Base-by-base conservation (phyloP, 2,888 invertebrate species). In the Ectobius pallidus region DNA sequence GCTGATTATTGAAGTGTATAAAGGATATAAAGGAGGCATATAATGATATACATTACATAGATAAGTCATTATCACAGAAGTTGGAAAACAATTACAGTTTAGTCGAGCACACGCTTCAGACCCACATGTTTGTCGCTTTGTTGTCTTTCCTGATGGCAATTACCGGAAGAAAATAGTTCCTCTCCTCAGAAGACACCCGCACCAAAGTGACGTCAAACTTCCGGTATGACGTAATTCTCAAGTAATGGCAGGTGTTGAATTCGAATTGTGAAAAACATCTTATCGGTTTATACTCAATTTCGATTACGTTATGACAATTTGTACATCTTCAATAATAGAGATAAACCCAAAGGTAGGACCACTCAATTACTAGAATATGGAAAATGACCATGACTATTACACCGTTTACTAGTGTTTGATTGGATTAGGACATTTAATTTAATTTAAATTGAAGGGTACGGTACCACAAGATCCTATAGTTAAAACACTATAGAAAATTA, bases 191-290 rank as follows among this genome's bases (percentile, higher is more conserved):
- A 58, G 30, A 58, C 58, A 2, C 58, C 30, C 30, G 32, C 58
- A 30, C 32, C 55, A 27, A 7, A 11, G 55, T 55, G 55, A 55
- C 55, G 55, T 55, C 27, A 58, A 3, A n/a, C n/a, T 58, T 58
- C 58, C 58, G 58, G 58, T n/a, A 30, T 30, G 58, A 58, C 30
- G 58, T 58, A 30, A 58, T n/a, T n/a, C 30, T n/a, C 14, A n/a
- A 25, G 52, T 52, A 14, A 25, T 25, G 58, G 58, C 58, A 58
- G 58, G 58, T 58, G 58, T 30, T 30, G 27, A n/a, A 1, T 25
- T 58, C 16, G 25, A 55, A 55, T 27, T 11, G 27, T 7, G 25
- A 1, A 34, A 6, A 34, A 34, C n/a, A n/a, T n/a, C n/a, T n/a
- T n/a, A n/a, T n/a, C n/a, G n/a, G n/a, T n/a, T n/a, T n/a, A n/a